Evolutionary conservation across 2,113 vertebrate species (phyloP), one percentile per base, ranked within the genome.

Genomic region (Nansenia antarctica): DNA sequence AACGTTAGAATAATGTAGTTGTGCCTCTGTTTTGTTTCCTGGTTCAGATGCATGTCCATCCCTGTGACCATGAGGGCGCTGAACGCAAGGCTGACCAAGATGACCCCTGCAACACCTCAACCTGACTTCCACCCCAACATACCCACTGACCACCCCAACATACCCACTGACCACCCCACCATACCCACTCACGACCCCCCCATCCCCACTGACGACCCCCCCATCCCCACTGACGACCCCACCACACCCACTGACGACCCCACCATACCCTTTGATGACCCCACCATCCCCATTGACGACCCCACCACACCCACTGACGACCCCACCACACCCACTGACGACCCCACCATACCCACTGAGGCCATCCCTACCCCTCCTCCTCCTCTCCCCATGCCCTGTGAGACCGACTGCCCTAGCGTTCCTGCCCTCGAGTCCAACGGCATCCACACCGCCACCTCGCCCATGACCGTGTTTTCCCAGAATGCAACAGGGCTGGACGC

Each of bases 31-130:
- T 4, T 26, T 15, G 18, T 54, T 27, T 29, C 0, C 63, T 57
- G 60, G 37, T 74, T 63, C 67, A 95, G 95, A 7, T 95, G 84
- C 70, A 89, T 93, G 92, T 96, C 94, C 32, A 66, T 96, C 15
- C 94, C 95, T 6, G 70, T 90, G 70, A 90, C 92, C 60, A 87
- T 95, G 88, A 91, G 83, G 79, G 79, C 88, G 12, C 76, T 96
- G 58, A 87, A 84, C 68, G 81, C 63, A 79, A 92, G 82, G 0
- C 66, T 90, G 3, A 32, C 80, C 47, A 79, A 82, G 60, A 71
- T 42, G 54, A 5, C 49, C 42, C 14, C 70, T n/a, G 18, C 52
- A 26, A 27, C 52, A 5, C 27, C 32, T 47, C 39, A 63, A 15
- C 24, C 71, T 4, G 15, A 29, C 49, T 9, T 2, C 6, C 22